These are phyloP conservation scores for Nyctalus aviator DNA, from an alignment of 2,797 vertebrate genomes.

Conservation along the genomic window DNA sequence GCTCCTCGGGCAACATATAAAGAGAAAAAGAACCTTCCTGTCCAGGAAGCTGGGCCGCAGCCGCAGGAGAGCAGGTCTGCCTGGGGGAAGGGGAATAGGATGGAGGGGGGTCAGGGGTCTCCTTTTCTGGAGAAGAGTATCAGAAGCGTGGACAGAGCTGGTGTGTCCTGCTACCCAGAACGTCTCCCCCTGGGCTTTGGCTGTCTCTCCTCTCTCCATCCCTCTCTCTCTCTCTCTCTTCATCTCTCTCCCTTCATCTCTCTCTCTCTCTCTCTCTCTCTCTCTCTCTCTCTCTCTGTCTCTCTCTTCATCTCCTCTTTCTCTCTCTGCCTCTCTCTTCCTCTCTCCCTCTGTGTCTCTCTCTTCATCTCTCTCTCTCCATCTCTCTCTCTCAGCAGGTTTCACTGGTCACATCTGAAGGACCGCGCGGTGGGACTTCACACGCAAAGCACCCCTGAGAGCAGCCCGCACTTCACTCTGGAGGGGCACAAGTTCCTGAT, in stretches of 20 bases:
- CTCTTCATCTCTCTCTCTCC: neutral
- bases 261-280: too few species aligned
- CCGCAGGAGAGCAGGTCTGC: neutral
- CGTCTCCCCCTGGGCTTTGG: accelerated
- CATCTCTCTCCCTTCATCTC: too few species aligned
- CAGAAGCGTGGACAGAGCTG: too few species aligned
- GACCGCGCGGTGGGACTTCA: slow-evolving; percentile 90
- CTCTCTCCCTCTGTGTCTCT: neutral
- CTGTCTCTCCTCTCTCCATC: neutral
- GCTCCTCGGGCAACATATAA: neutral
- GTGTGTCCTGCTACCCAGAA: neutral
- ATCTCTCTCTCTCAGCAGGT: slow-evolving; percentile 71
- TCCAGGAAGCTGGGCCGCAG: accelerated
- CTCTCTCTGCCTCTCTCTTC: too few species aligned
- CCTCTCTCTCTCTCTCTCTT: neutral
- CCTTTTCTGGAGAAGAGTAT: neutral
- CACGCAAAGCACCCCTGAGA: slow-evolving; percentile 82
- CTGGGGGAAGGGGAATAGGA: neutral
- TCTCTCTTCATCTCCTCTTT: too few species aligned
- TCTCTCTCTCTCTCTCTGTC: too few species aligned
- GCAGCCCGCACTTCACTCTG: slow-evolving; percentile 90
- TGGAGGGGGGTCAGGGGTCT: neutral
- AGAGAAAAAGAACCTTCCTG: accelerated
- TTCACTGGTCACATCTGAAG: slow-evolving; percentile 84
- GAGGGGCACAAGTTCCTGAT: slow-evolving; percentile 91